These are phyloP conservation scores for Himalopsyche anomala DNA, from an alignment of 2,888 invertebrate genomes.

Conservation along the genomic window DNA sequence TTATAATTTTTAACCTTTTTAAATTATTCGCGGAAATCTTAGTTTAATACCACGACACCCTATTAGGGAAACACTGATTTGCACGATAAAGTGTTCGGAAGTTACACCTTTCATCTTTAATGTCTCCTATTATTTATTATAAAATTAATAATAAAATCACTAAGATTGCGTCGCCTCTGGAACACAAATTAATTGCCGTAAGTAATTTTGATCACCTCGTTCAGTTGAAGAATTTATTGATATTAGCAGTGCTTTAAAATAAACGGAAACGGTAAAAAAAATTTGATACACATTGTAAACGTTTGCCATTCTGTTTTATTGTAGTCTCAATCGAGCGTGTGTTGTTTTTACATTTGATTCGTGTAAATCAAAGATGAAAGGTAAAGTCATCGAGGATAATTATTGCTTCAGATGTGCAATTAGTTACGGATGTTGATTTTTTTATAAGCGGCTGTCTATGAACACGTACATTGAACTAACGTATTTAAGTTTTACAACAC, in stretches of 20 bases:
- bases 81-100: too few species aligned
- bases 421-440: slow-evolving; percentile 9
- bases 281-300: slow-evolving; percentile 21
- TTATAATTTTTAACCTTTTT: too few species aligned
- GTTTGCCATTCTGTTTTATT: slow-evolving; percentile 16
- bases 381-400: slow-evolving; percentile 16
- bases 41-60: too few species aligned
- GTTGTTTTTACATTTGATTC: not conserved
- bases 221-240: not conserved
- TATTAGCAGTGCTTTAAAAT: not conserved
- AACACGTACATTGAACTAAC: too few species aligned
- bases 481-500: too few species aligned
- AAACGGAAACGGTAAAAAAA: slow-evolving; percentile 25
- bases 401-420: slow-evolving; percentile 9
- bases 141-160: too few species aligned
- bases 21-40: too few species aligned
- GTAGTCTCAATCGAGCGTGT: not conserved
- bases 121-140: too few species aligned
- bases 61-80: too few species aligned
- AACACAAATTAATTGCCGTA: not conserved
- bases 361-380: slow-evolving; percentile 30
- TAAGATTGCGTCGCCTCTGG: not conserved
- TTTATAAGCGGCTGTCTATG: not conserved
- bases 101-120: too few species aligned
- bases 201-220: not conserved